Base-by-base conservation (phyloP, 1,140 invertebrate species). In the Whitmania pigra region DNA sequence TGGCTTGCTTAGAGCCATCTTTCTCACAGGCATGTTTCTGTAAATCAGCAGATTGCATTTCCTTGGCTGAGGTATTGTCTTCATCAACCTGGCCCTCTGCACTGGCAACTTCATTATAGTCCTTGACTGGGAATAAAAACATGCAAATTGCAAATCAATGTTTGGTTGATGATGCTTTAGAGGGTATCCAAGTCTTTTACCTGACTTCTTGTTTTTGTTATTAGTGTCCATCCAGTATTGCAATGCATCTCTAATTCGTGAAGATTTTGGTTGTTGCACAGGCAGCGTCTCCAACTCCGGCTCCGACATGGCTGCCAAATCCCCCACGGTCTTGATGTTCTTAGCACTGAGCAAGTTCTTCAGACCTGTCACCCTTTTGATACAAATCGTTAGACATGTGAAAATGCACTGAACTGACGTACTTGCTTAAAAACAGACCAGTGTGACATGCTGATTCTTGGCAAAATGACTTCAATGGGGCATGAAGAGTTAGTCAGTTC, bases 321-420 rank as follows among this genome's bases (percentile, higher is more conserved):
- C 22, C 11, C 57, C 57, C 6, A 63, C 29, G 5, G 57, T 63
- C 11, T 63, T 31, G 4, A 63, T 63, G 22, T 63, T 63, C 29
- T 63, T 63, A n/a, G 57, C 57, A 17, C 22, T 63, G 29, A 63
- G 57, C 29, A 63, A 31, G 11, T 63, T 22, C 57, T 63, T 63
- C 57, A 63, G 29, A 17, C 57, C 57, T 63, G 6, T 63, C 11
- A n/a, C 22, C 57, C 57, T 63, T 22, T 13, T 18, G 29, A 57
- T 57, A 36, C 15, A 49, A 49, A 49, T 15, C 43, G 9, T 49
- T 49, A 2, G 2, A 49, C 43, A 49, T 49, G 43, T 49, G 0
- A 49, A 49, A 15, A 49, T 49, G 9, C 15, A 49, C 43, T 49
- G 43, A 49, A 49, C 13, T 17, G 9, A 17, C 2, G 43, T 4